Percentiles rank a stretch among this genome's conserved stretches.
phyloP scores from a whole-genome alignment of 2,113 vertebrate species.

The Heterotilapia buettikoferi region DNA sequence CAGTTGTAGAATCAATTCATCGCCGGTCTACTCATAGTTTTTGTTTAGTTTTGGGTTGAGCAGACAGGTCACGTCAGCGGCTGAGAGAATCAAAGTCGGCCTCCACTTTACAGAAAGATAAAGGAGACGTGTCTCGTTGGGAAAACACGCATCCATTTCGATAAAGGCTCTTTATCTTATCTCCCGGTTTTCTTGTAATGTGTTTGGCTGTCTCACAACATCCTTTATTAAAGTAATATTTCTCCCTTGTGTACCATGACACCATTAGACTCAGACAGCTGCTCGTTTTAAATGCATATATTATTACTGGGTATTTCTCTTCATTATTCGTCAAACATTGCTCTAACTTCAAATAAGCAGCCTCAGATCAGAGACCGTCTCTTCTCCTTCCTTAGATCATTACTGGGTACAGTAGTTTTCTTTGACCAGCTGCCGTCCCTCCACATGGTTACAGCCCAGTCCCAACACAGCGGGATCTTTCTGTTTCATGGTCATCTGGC shows the following conservation, averaged over 20 bases:
- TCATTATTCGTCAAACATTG: slow-evolving; percentile 8
- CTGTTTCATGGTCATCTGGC: slow-evolving; percentile 50
- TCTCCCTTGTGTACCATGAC: background rate
- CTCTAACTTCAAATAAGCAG: background rate
- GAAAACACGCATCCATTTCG: background rate
- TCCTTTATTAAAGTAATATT: slow-evolving; percentile 21
- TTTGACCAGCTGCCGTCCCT: slow-evolving; percentile 26
- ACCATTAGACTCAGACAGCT: background rate
- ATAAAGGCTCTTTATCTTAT: background rate
- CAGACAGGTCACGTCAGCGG: background rate
- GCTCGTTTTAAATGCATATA: background rate
- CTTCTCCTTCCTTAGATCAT: background rate
- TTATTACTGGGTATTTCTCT: background rate
- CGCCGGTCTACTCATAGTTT: background rate
- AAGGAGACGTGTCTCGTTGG: background rate
- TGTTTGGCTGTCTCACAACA: background rate
- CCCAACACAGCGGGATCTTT: slow-evolving; percentile 35
- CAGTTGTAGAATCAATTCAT: background rate
- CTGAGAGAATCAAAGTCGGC: background rate
- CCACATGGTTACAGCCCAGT: background rate
- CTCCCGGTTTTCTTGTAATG: background rate
- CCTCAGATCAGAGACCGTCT: background rate
- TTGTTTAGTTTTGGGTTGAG: background rate
- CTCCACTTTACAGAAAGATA: background rate
- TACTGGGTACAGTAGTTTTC: slow-evolving; percentile 13